Evolutionary conservation across 2,113 vertebrate species (phyloP), one percentile per base, ranked within the genome.

Genomic region (Corythornis madagascariensis): DNA sequence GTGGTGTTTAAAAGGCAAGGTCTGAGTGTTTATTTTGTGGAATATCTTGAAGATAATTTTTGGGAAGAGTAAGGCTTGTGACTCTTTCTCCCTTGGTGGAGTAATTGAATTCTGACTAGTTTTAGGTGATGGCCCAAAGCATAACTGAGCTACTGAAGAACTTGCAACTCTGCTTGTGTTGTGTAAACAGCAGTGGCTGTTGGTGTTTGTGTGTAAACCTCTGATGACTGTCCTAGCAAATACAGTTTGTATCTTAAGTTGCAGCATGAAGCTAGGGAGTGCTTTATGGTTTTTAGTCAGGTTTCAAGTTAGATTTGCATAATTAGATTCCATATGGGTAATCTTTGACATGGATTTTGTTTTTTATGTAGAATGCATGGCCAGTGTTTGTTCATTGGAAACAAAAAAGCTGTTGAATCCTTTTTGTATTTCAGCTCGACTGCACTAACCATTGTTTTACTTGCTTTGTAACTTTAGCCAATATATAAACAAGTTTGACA

Each of bases 391-490:
- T 74, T 92, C 56, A 18, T 1, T 65, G 43, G 45, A 86, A 71
- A 33, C 57, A 38, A 77, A 70, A 69, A 79, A 65, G 35, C 74
- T 81, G 28, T 59, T 73, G 71, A 92, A 25, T 59, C 29, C 43
- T 87, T 91, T 86, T 91, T 86, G 69, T 95, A n/a, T 73, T 93
- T 83, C 4, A 1, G 56, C 50, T 86, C 40, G 71, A 38, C 72
- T 86, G 81, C 13, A 28, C 50, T 76, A 42, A 77, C 18, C 60
- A 48, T 94, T 89, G 81, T 91, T 92, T 79, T 63, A 77, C 28
- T 82, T 89, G 84, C 65, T 92, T 95, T 91, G 53, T 86, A 26
- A 93, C 31, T 86, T 90, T 33, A 86, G 77, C 59, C 59, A 55
- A 7, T 60, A 5, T 57, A 42, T 75, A 71, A 91, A 70, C 7